phyloP scores from a whole-genome alignment of 1,140 invertebrate genomes.

The Penaeus chinensis region DNA sequence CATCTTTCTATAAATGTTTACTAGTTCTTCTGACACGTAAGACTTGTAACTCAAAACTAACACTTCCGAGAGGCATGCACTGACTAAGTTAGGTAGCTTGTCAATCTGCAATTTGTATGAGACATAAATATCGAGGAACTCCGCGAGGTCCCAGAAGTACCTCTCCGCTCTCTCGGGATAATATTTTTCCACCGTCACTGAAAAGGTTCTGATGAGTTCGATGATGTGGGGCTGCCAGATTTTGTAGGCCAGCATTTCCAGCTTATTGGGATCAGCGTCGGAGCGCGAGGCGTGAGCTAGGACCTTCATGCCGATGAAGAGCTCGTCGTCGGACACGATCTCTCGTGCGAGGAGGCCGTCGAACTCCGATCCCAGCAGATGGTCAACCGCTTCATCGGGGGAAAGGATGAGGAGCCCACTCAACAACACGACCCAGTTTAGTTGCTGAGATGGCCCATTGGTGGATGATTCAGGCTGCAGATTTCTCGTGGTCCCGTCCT shows the following conservation, averaged over 20 bases:
- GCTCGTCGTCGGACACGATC: conserved; percentile 30
- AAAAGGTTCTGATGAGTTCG: conserved; percentile 28
- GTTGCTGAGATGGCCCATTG: background rate
- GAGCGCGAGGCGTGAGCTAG: conserved; percentile 35
- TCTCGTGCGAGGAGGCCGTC: conserved; percentile 32
- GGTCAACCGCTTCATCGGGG: conserved; percentile 27
- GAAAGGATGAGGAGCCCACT: background rate
- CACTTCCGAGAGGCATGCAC: conserved; percentile 34
- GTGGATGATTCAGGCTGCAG: too few relatives aligned
- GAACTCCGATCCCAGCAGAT: conserved; percentile 17
- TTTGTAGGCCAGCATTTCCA: background rate
- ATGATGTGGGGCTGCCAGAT: conserved; percentile 47
- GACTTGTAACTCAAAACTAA: conserved; percentile 34
- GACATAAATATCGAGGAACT: conserved; percentile 42
- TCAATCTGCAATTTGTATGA: background rate
- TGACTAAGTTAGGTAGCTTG: conserved; percentile 17
- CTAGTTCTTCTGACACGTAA: conserved; percentile 25
- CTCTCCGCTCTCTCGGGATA: conserved; percentile 38
- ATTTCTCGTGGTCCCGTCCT: too few relatives aligned
- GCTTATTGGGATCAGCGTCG: background rate
- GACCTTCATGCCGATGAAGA: conserved; percentile 39
- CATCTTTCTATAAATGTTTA: conserved; percentile 46
- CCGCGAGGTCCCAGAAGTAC: conserved; percentile 48
- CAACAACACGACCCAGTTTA: conserved; percentile 24
- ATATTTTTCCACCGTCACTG: conserved; percentile 33